Conservation (phyloP, 1,140 invertebrate species). For the Drosophila rufa region DNA sequence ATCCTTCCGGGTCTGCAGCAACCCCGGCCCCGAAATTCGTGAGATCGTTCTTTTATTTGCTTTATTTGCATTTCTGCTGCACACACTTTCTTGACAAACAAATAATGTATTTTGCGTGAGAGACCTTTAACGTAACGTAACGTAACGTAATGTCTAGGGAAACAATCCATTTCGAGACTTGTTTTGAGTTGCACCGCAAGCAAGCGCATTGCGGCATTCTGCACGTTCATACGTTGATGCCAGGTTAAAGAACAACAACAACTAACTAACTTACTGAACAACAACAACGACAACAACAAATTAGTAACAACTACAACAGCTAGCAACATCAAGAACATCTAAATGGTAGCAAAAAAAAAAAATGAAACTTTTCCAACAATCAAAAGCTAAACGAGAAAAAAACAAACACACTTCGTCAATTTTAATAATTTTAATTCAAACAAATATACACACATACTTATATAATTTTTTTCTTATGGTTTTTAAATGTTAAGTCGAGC, state of each 20-base stretch:
- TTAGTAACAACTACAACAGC: conserved; percentile 44
- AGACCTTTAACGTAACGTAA: conserved; percentile 36
- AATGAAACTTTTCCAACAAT: conserved; percentile 54
- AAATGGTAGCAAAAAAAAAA: conserved; percentile 48
- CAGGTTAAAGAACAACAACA: conserved; percentile 31
- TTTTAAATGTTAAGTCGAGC: conserved; percentile 69
- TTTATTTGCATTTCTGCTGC: conserved; percentile 78
- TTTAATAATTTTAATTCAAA: conserved; percentile 81
- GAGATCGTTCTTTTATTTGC: conserved; percentile 80
- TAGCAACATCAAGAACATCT: conserved; percentile 58
- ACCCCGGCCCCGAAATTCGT: conserved; percentile 17
- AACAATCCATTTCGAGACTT: conserved; percentile 49
- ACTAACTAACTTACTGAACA: conserved; percentile 47
- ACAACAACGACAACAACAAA: conserved; percentile 39
- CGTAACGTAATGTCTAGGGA: conserved; percentile 35
- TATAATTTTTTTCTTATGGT: conserved; percentile 70
- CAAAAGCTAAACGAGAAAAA: conserved; percentile 34
- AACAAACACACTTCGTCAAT: conserved; percentile 85
- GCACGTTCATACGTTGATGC: conserved; percentile 67
- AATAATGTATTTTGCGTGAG: conserved; percentile 56
- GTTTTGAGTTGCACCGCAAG: conserved; percentile 44
- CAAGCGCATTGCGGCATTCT: conserved; percentile 69
- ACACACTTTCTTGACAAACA: conserved; percentile 65
- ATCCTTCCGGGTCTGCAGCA: conserved; percentile 3
- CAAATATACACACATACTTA: conserved; percentile 62